Evolutionary conservation across 1,140 invertebrate genomes (phyloP).

Genomic region (Ditylenchus dipsaci): DNA sequence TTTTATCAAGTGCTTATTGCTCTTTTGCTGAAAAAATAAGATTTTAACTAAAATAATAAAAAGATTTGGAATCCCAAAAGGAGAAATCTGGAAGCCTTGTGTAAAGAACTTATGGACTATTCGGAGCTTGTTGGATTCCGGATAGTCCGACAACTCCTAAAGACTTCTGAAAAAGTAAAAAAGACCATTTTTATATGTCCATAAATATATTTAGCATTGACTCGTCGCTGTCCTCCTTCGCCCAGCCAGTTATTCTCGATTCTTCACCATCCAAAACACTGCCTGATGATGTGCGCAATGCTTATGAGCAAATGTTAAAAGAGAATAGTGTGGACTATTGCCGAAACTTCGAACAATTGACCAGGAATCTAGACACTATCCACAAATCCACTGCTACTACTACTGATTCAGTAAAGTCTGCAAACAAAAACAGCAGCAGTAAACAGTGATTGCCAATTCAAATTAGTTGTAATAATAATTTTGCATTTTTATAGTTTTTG

Average conservation of each 20-base stretch:
- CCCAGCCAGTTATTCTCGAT: conserved; percentile 14
- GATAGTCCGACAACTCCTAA: no score
- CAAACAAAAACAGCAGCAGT: background rate
- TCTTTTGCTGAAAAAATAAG: no score
- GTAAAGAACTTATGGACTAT: no score
- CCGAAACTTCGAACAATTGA: conserved; percentile 34
- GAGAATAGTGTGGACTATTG: conserved; percentile 38
- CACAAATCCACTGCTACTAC: background rate
- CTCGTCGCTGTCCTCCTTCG: background rate
- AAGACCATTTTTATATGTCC: no score
- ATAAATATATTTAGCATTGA: no score
- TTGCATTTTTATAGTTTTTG: no score
- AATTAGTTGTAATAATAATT: background rate
- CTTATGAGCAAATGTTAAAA: conserved; percentile 33
- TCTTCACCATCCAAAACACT: conserved; percentile 26
- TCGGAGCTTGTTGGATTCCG: no score
- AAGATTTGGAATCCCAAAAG: no score
- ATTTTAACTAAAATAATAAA: no score
- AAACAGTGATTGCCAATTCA: background rate
- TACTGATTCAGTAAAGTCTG: background rate
- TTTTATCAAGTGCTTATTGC: no score
- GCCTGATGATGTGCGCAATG: conserved; percentile 31
- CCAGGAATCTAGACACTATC: background rate
- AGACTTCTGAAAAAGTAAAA: no score
- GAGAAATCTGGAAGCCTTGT: no score